phyloP scores from a whole-genome alignment of 2,113 vertebrate genomes.

The Macrotus californicus region DNA sequence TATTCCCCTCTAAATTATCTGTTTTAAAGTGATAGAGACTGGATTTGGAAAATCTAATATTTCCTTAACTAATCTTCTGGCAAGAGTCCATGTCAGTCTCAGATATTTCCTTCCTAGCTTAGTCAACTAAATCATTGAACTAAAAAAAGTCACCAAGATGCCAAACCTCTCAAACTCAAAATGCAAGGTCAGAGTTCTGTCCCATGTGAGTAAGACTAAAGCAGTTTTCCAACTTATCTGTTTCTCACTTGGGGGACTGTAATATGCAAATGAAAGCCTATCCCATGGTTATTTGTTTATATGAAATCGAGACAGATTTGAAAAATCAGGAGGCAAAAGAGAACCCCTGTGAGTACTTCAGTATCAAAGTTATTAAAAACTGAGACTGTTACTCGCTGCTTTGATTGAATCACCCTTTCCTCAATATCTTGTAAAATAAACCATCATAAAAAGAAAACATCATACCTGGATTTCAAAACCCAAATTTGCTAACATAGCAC shows the following conservation, averaged over 20 bases:
- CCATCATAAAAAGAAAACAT: not conserved
- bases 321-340: not conserved
- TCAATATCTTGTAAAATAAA: slow-evolving; percentile 7
- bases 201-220: not conserved
- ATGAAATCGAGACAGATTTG: not conserved
- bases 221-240: not conserved
- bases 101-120: not conserved
- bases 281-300: not conserved
- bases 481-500: not conserved
- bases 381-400: not conserved
- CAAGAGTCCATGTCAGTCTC: not conserved
- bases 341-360: not conserved
- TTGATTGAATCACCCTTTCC: not conserved
- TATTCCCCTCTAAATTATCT: slow-evolving; percentile 58
- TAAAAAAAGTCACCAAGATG: not conserved
- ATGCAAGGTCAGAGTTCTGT: not conserved
- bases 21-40: slow-evolving; percentile 60
- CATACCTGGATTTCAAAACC: slow-evolving; percentile 29
- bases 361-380: not conserved
- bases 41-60: not conserved
- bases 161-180: slow-evolving; percentile 7
- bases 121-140: not conserved
- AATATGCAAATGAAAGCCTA: not conserved
- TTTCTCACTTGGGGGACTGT: not conserved
- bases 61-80: not conserved